These are phyloP conservation scores for Oxystoma pomonae DNA, from an alignment of 2,888 invertebrate species.

Conservation along the genomic window DNA sequence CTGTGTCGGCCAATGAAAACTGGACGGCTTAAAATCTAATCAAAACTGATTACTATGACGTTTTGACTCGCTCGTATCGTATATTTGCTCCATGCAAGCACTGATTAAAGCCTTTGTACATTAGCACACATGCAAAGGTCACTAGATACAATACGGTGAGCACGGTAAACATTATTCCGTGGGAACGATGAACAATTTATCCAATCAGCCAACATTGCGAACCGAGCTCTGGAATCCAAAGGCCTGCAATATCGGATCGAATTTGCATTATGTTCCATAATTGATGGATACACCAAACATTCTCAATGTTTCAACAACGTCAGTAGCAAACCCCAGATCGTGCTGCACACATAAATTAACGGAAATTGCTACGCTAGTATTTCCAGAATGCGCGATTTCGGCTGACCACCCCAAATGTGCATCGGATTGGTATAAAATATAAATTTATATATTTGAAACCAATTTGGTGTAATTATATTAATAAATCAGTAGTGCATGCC, in stretches of 20 bases:
- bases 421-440: neutral
- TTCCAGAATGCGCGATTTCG: slow-evolving; percentile 6
- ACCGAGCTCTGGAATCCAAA: slow-evolving; percentile 24
- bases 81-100: slow-evolving; percentile 42
- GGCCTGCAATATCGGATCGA: slow-evolving; percentile 20
- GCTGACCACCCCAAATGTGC: neutral
- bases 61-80: slow-evolving; percentile 43
- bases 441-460: neutral
- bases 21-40: slow-evolving; percentile 42
- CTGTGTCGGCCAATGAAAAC: slow-evolving; percentile 2
- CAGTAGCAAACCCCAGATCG: slow-evolving; percentile 11
- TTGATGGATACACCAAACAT: slow-evolving; percentile 26
- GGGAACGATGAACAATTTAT: slow-evolving; percentile 34
- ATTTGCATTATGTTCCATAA: slow-evolving; percentile 29
- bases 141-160: slow-evolving; percentile 37
- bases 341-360: slow-evolving; percentile 21
- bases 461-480: neutral
- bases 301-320: slow-evolving; percentile 24
- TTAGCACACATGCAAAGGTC: slow-evolving; percentile 39
- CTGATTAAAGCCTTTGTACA: slow-evolving; percentile 44
- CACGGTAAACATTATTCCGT: slow-evolving; percentile 26
- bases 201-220: slow-evolving; percentile 32
- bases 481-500: neutral
- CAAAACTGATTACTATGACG: slow-evolving; percentile 49
- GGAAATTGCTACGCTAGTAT: slow-evolving; percentile 11